Evolutionary conservation across 1,140 invertebrate genomes (phyloP), one percentile per base, ranked within the genome.

Genomic region (Drosophila grimshawi): DNA sequence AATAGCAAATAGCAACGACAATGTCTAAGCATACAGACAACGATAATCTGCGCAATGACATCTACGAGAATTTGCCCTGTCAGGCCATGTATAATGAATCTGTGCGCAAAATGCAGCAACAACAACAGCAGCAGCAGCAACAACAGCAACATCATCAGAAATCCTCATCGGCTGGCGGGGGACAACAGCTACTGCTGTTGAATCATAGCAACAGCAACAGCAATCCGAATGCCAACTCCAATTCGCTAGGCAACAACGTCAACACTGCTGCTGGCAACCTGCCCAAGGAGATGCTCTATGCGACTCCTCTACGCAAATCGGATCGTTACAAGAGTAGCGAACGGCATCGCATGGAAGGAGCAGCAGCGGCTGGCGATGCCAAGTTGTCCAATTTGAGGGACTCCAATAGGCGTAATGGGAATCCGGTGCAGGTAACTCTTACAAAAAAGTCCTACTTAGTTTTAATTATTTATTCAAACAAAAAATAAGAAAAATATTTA

Each of bases 51-150:
- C 91, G 91, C 70, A 92, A 92, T 83, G 91, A 92, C 74, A 92
- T 92, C 73, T 92, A 92, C 72, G 91, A 92, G 73, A 92, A 92
- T 81, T 72, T 92, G 72, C 91, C 91, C 32, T 92, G 91, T 67
- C 91, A 92, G 86, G 91, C 91, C 55, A 92, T 92, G 91, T 92
- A 89, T 76, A 92, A 92, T 76, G 91, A 92, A 37, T 91, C 91
- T 4, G 91, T 92, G 57, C 91, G 90, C 35, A 92, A 92, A 74
- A 92, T 92, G 55, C 91, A 92, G 59, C 91, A 92, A 29, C 82
- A 81, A 52, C 77, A 86, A 3, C 65, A 66, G 7, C 35, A 73
- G 5, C 33, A 73, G 45, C 55, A 78, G 57, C 60, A 74, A 52
- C 53, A 56, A n/a, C 53, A 78, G 57, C 60, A 74, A 52, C 55